Base-by-base conservation (phyloP, 1,140 invertebrate species). In the Drosophila prosaltans region DNA sequence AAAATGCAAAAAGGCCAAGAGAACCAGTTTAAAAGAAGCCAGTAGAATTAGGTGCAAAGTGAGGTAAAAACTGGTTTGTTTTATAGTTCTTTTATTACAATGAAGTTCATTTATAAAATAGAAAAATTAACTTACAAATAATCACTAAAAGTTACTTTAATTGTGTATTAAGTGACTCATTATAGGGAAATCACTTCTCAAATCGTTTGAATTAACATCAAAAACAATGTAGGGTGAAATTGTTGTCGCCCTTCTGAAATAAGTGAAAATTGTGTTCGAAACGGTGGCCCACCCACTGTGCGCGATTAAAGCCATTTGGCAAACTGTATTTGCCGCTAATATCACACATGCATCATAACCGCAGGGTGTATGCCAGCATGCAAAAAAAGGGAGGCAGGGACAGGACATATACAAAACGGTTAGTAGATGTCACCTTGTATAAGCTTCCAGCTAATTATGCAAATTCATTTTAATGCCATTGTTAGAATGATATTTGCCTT, bases 391-490 rank as follows among this genome's bases (percentile, higher is more conserved):
- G 32, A 5, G 6, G 32, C 6, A 36, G 32, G 32, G 32, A 4
- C 28, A 30, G 28, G 32, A 3, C 4, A 36, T 36, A 36, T 36
- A 16, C 16, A 36, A 7, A 36, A 36, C 6, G 32, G 32, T 36
- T 9, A 32, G 16, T 28, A n/a, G 32, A 63, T 57, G 36, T 67
- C 39, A 57, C 48, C 62, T 72, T 41, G 57, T 55, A 21, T 81
- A 81, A 81, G 80, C 80, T 67, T 51, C 55, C 55, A 74, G 74
- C 78, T 86, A 81, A 86, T 85, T 86, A 86, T 86, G 78, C 78
- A 86, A 81, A 85, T 86, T 85, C 74, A 75, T 80, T 81, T 81
- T 51, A 81, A 81, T 78, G 65, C 66, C 74, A 81, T 85, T 86
- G 79, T 81, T 76, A 64, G 65, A 86, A 79, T 76, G 61, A 58